Conservation (phyloP, 1,140 invertebrate species). For the Cydia amplana region DNA sequence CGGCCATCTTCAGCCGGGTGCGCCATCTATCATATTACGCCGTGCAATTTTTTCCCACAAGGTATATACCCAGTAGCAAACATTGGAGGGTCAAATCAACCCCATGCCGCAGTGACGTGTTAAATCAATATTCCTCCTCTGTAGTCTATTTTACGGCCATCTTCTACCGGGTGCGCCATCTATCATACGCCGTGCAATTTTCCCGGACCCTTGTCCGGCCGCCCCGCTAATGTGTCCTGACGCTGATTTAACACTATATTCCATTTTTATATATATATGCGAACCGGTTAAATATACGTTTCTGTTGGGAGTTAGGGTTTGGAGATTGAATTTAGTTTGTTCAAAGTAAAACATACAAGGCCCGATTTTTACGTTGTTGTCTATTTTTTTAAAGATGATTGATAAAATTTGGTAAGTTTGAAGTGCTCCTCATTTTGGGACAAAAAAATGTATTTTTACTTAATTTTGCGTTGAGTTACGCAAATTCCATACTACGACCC, state of each 20-base stretch:
- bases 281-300: neutral
- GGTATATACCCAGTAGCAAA: neutral
- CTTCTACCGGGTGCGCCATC: neutral
- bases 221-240: conserved; percentile 5
- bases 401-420: too few relatives aligned
- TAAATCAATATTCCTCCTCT: neutral
- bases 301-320: too few relatives aligned
- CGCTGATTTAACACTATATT: conserved; percentile 10
- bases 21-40: neutral
- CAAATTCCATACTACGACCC: too few relatives aligned
- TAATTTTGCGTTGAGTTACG: too few relatives aligned
- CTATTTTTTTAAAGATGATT: too few relatives aligned
- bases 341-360: too few relatives aligned
- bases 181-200: neutral
- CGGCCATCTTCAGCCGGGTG: neutral
- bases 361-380: too few relatives aligned
- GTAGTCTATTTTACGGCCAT: neutral
- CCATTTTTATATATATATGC: conserved; percentile 8
- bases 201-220: neutral
- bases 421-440: too few relatives aligned
- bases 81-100: neutral
- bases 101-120: neutral
- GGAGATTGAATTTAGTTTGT: too few relatives aligned
- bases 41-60: neutral
- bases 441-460: too few relatives aligned